Evolutionary conservation across 2,888 invertebrate species (phyloP).

Genomic region (Patella depressa): DNA sequence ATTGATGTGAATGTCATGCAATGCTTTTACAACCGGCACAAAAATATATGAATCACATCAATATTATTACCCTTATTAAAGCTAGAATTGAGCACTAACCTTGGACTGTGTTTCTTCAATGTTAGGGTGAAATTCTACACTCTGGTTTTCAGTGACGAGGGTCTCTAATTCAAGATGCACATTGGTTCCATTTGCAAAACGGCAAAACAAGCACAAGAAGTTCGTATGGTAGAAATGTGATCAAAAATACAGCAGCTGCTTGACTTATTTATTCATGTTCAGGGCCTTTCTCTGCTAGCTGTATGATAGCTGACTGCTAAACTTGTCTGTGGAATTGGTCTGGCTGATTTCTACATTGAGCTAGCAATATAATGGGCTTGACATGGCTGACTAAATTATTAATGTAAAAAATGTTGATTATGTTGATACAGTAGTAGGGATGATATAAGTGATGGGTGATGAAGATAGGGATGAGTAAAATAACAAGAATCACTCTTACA

Average conservation of each 20-base stretch:
- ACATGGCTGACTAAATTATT: constrained; percentile 5
- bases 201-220: constrained; percentile 6
- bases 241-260: constrained; percentile 10
- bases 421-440: too few species aligned
- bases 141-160: neutral
- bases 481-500: too few species aligned
- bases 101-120: neutral
- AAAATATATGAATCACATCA: too few species aligned
- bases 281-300: constrained; percentile 4
- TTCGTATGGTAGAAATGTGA: constrained; percentile 7
- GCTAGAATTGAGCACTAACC: too few species aligned
- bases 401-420: neutral
- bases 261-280: neutral
- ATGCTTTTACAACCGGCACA: too few species aligned
- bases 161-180: constrained; percentile 4
- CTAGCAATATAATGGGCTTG: neutral
- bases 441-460: too few species aligned
- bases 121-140: constrained; percentile 2
- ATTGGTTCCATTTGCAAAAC: constrained; percentile 10
- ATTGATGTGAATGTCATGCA: too few species aligned
- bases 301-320: neutral
- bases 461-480: too few species aligned
- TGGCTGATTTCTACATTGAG: neutral
- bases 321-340: constrained; percentile 10
- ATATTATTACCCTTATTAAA: too few species aligned